Percentiles rank a stretch among this genome's conserved stretches.
Conservation (phyloP, 2,113 vertebrate genomes). For the Pseudopipra pipra region DNA sequence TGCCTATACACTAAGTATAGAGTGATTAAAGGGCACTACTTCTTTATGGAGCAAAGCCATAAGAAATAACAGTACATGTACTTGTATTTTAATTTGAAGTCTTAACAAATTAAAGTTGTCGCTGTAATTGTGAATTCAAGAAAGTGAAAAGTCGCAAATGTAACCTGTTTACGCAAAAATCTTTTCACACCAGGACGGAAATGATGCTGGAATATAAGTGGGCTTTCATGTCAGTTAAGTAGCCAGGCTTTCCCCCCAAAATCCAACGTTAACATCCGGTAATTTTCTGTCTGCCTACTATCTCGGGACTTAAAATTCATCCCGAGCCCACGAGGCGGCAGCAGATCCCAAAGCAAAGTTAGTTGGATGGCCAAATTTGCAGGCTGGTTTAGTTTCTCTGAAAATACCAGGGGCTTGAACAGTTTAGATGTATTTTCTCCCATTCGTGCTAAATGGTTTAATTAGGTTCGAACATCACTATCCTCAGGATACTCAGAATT, state of each 20-base stretch:
- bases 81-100: neutral
- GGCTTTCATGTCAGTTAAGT: neutral
- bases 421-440: neutral
- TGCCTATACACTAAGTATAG: neutral
- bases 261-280: neutral
- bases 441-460: neutral
- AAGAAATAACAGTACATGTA: neutral
- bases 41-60: fast-evolving
- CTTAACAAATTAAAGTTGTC: neutral
- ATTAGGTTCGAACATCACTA: neutral
- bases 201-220: neutral
- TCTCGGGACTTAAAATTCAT: neutral
- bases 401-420: neutral
- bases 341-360: neutral
- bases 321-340: neutral
- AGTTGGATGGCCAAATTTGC: fast-evolving
- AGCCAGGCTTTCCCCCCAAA: neutral
- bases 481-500: neutral
- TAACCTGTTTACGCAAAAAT: neutral
- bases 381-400: neutral
- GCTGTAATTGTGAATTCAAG: neutral
- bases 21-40: neutral
- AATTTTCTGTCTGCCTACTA: neutral
- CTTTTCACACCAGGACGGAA: neutral
- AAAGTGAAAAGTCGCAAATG: neutral